phyloP scores from a whole-genome alignment of 2,797 vertebrate genomes.

The Mus minutoides region DNA sequence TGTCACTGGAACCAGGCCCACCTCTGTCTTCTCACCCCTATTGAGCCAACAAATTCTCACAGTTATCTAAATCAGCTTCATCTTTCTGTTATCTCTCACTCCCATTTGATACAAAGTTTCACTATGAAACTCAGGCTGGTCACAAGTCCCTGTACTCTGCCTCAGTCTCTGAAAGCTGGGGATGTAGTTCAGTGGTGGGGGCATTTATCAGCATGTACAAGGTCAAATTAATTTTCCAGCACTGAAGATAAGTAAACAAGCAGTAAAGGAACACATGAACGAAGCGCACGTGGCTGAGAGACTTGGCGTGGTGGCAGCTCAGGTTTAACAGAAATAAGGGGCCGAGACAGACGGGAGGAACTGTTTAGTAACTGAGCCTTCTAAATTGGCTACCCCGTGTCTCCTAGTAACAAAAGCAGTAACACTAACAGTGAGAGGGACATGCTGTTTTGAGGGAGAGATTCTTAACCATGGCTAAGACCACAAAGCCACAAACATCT shows the following conservation, averaged over 20 bases:
- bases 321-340: slow-evolving; percentile 35
- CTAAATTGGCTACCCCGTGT: slow-evolving; percentile 14
- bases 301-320: slow-evolving; percentile 24
- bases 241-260: neutral
- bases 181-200: neutral
- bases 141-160: neutral
- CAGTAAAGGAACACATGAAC: neutral
- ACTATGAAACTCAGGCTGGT: neutral
- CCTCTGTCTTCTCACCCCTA: neutral
- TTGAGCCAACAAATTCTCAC: neutral
- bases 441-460: slow-evolving; percentile 44
- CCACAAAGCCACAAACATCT: slow-evolving; percentile 47
- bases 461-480: slow-evolving; percentile 26
- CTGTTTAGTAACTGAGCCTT: slow-evolving; percentile 47
- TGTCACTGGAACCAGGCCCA: slow-evolving; percentile 34
- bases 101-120: neutral
- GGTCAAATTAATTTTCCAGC: neutral
- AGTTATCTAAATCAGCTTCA: slow-evolving; percentile 35
- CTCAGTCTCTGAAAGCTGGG: neutral
- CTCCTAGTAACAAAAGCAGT: slow-evolving; percentile 56
- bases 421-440: slow-evolving; percentile 46
- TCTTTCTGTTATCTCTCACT: slow-evolving; percentile 36
- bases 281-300: neutral
- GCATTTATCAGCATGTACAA: neutral
- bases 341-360: neutral